phyloP scores from a whole-genome alignment of 2,113 vertebrate genomes.

The Cavia porcellus region DNA sequence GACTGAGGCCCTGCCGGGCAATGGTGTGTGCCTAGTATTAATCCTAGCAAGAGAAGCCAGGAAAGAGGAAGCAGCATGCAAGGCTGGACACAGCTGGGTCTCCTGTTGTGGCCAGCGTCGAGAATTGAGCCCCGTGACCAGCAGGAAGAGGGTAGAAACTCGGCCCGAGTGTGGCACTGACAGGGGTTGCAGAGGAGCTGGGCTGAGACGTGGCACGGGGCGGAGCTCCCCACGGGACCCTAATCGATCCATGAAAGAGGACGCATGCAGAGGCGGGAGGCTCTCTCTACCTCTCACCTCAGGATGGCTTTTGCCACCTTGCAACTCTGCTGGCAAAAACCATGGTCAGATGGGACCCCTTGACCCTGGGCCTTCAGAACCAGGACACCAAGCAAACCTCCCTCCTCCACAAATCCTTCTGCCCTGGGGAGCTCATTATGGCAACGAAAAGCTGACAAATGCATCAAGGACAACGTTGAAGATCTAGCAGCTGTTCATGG shows the following conservation, averaged over 20 bases:
- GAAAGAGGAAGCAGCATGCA: neutral
- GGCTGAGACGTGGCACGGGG: no score
- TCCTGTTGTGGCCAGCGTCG: rapidly evolving
- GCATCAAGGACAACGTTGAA: neutral
- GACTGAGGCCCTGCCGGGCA: rapidly evolving
- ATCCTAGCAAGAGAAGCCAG: neutral
- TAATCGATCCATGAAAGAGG: neutral
- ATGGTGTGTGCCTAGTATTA: neutral
- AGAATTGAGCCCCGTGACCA: neutral
- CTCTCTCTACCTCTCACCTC: neutral
- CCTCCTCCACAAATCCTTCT: neutral
- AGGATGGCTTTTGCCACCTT: neutral
- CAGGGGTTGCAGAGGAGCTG: neutral
- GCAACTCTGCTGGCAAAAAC: no score
- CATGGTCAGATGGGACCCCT: neutral
- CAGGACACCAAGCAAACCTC: neutral
- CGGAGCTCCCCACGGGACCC: neutral
- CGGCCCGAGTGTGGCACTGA: no score
- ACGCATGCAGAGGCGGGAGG: neutral
- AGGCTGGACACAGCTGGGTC: neutral
- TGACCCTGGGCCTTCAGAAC: neutral
- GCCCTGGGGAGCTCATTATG: neutral
- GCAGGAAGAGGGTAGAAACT: neutral
- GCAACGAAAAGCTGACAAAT: neutral
- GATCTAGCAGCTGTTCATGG: no score